A percentile compares a stretch with the other conserved stretches of the same genome.
Conservation (phyloP, 1,140 invertebrate species). For the Berghia stephanieae region DNA sequence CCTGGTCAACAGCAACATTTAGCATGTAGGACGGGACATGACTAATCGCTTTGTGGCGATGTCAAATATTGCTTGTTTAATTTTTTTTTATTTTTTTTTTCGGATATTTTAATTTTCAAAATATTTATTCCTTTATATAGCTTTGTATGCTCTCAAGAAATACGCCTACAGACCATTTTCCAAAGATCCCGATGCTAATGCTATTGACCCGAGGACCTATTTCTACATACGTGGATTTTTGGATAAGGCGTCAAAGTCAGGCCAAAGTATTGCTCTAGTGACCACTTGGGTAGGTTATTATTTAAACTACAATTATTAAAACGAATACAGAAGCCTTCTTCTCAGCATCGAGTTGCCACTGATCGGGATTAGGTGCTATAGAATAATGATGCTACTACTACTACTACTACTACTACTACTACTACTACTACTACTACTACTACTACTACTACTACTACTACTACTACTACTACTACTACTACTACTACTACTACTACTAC, state of each 20-base stretch:
- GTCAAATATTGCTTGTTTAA: too few species aligned
- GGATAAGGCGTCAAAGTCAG: slow-evolving; percentile 33
- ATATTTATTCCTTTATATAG: too few species aligned
- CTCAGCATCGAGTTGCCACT: too few species aligned
- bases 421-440: neutral
- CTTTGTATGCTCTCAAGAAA: slow-evolving; percentile 47
- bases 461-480: neutral
- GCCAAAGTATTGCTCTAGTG: slow-evolving; percentile 49
- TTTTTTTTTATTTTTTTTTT: too few species aligned
- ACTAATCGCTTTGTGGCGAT: too few species aligned
- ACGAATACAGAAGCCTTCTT: too few species aligned
- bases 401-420: neutral
- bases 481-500: neutral
- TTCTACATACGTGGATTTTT: slow-evolving; percentile 53
- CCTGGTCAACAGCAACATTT: too few species aligned
- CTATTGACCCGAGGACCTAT: slow-evolving; percentile 58
- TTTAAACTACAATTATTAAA: too few species aligned
- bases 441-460: neutral
- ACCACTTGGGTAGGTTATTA: slow-evolving; percentile 58
- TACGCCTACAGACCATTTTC: slow-evolving; percentile 60
- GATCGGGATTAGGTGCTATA: neutral
- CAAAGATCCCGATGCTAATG: slow-evolving; percentile 43
- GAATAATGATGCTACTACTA: too few species aligned
- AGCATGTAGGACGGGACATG: too few species aligned
- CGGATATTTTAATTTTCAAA: too few species aligned